A percentile compares a stretch with the other conserved stretches of the same genome.
Evolutionary conservation across 2,113 vertebrate genomes (phyloP).

Genomic region (Agelaius phoeniceus): DNA sequence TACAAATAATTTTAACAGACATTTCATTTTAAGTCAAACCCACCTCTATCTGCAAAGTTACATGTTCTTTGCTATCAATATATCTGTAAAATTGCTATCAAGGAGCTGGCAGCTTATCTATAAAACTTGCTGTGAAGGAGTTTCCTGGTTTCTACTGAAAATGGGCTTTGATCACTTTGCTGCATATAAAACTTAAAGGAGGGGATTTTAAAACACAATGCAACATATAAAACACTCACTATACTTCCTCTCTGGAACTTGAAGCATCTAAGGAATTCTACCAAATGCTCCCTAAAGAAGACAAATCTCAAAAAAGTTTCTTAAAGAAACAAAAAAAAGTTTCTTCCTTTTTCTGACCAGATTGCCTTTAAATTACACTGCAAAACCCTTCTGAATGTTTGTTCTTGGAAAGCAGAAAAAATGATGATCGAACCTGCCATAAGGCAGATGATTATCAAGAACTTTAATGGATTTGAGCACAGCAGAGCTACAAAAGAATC

Average conservation of each 20-base stretch:
- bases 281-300: background rate
- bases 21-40: background rate
- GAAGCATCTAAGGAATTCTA: background rate
- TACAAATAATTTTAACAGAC: background rate
- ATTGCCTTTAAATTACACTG: constrained; percentile 34
- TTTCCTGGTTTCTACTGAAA: background rate
- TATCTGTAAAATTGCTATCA: background rate
- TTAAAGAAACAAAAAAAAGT: background rate
- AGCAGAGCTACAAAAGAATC: constrained; percentile 33
- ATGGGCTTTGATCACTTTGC: background rate
- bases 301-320: background rate
- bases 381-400: constrained; percentile 34
- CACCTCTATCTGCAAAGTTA: background rate
- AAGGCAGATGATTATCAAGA: constrained; percentile 60
- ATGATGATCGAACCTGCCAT: background rate
- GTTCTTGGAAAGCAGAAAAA: constrained; percentile 45
- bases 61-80: background rate
- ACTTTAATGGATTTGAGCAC: constrained; percentile 29
- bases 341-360: background rate
- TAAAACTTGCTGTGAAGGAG: background rate
- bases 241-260: background rate
- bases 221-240: background rate
- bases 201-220: background rate
- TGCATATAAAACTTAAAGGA: background rate
- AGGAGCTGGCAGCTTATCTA: background rate